Base-by-base conservation (phyloP, 2,797 vertebrate species). In the Dicrostonyx torquatus region DNA sequence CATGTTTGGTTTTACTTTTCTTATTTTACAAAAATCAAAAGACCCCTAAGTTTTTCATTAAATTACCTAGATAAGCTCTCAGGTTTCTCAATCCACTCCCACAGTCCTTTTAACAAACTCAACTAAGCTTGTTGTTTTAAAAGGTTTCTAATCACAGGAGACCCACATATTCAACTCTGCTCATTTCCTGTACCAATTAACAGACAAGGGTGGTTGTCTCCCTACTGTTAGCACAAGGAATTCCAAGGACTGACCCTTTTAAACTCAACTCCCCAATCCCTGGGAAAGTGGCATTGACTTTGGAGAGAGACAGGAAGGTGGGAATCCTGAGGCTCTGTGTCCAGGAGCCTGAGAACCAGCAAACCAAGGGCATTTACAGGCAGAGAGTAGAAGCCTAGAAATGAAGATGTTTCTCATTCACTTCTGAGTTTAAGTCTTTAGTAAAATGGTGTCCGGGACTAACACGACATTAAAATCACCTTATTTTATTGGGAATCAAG, bases 151-250 rank as follows among this genome's bases (percentile, higher is more conserved):
- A 96, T 97, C 96, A 97, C 93, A 93, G 70, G 94, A 97, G 96
- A 97, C 94, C 91, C 93, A 97, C 96, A 53, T 53, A 95, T 43
- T 95, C 95, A 92, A 96, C 91, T 95, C 60, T 95, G 93, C 93
- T 97, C 95, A 97, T 97, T 97, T 97, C 96, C 96, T 96, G 97
- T 97, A 94, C 95, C 97, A 97, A 97, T 97, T 97, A 97, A 95
- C 93, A 96, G 97, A 95, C 96, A 96, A 95, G 94, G 90, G 83
- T 73, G 78, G 95, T 75, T 97, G 97, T 97, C 95, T 97, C 96
- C 94, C 95, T 92, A 94, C 95, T 97, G 95, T 97, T 97, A 97
- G 96, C 97, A 97, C 95, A 96, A 97, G 93, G 94, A 95, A 97
- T 97, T 97, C 95, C 97, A 92, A 90, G 95, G 97, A 97, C 96